Conservation (phyloP, 2,797 vertebrate genomes). For the Ceryle rudis region DNA sequence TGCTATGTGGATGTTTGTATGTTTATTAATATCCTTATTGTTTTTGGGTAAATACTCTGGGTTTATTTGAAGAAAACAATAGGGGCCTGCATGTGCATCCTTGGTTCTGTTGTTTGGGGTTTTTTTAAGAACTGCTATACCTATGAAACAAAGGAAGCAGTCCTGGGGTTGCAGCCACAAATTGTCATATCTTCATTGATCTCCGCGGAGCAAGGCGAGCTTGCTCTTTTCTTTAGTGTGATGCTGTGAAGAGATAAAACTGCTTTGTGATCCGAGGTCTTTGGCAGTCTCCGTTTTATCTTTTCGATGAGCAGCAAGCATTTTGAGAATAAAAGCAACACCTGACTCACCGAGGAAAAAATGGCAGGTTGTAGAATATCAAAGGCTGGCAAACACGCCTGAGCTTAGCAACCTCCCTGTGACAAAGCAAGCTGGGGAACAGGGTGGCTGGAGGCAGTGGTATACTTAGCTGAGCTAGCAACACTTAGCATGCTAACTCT, state of each 20-base stretch:
- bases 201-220: not conserved
- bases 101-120: not conserved
- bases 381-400: not conserved
- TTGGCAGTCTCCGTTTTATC: slow-evolving; percentile 2
- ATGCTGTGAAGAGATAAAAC: slow-evolving; percentile 50
- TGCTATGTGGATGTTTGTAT: not conserved
- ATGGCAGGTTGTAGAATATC: not conserved
- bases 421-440: not conserved
- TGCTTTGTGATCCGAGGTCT: not conserved
- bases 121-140: not conserved
- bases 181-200: slow-evolving; percentile 2
- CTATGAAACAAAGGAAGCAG: slow-evolving; percentile 21
- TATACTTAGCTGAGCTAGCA: not conserved
- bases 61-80: slow-evolving; percentile 40
- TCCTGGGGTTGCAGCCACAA: slow-evolving; percentile 12
- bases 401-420: not conserved
- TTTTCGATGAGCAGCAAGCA: not conserved
- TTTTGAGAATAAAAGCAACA: slow-evolving; percentile 24
- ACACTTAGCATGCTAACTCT: not conserved
- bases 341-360: not conserved
- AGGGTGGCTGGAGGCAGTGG: not conserved
- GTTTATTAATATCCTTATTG: slow-evolving; percentile 45
- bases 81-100: not conserved
- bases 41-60: not conserved
- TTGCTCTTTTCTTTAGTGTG: not conserved